Evolutionary conservation across 2,797 vertebrate genomes (phyloP), one percentile per base, ranked within the genome.

Genomic region (Platyrinchus mystaceus): DNA sequence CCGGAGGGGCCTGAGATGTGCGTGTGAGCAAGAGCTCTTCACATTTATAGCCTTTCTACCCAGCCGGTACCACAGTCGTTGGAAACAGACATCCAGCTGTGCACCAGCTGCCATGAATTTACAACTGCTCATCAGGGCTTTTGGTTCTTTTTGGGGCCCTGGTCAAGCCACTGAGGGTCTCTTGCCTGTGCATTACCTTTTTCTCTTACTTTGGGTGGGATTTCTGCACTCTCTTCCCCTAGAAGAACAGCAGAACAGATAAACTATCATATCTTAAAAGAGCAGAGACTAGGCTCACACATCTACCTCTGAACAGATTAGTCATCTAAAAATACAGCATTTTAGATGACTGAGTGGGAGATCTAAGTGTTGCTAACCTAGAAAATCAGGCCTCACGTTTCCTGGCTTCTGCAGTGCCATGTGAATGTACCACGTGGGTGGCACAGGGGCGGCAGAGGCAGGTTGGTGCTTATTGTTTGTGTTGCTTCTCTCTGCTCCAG

Each of bases 321-420:
- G 87, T 96, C 94, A 96, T 94, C 89, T 92, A 64, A 95, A 95
- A 93, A 91, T 87, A 87, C 74, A 94, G 92, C 94, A 93, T 96
- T 96, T 96, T 88, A 89, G 80, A 89, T 92, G 74, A 86, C 66
- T 95, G 95, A 96, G 96, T 96, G 93, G 94, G 96, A 78, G 87
- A 96, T 96, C 84, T 80, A 62, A 91, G 67, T 77, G 87, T 80
- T 93, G 87, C 85, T 96, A 97, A 94, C 89, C 78, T 71, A 97
- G 85, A 95, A 95, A 97, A 94, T 53, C 74, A 79, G 88, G 69
- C 63, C 58, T 94, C 92, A 80, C 41, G 9, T 90, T 95, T 92
- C 74, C 80, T 73, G 66, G 79, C 88, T 92, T 50, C 86, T 79
- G 80, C 93, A 92, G 84, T 1, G 9, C 95, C 92, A 83, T 2